Evolutionary conservation across 2,113 vertebrate genomes (phyloP).

Genomic region (Anarhynchus alexandrinus): DNA sequence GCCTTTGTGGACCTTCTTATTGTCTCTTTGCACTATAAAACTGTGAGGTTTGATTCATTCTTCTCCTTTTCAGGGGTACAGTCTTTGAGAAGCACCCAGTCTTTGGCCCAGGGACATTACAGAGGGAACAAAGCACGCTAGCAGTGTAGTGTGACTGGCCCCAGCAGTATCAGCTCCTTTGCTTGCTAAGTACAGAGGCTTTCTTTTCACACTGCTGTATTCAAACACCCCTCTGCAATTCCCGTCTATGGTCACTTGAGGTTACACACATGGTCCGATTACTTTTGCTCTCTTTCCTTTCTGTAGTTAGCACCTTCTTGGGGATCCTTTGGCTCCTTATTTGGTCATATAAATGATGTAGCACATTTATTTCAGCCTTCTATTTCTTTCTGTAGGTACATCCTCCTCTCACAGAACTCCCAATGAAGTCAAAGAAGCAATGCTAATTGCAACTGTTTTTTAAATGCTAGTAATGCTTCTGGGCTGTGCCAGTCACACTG

Average conservation of each 20-base stretch:
- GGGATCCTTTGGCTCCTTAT: background rate
- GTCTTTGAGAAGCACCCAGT: background rate
- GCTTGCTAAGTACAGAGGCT: background rate
- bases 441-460: background rate
- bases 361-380: background rate
- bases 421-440: background rate
- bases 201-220: background rate
- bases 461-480: background rate
- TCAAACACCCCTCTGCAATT: background rate
- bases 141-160: background rate
- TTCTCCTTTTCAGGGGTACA: background rate
- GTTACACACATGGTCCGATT: background rate
- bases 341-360: background rate
- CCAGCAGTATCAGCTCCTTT: background rate
- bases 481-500: background rate
- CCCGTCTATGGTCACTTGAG: background rate
- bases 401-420: background rate
- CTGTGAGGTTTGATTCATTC: background rate
- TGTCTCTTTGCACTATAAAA: background rate
- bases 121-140: background rate
- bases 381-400: background rate
- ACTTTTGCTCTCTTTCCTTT: background rate
- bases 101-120: background rate
- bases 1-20: background rate
- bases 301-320: background rate